These are phyloP conservation scores for Silvanus unidentatus DNA, from an alignment of 2,888 invertebrate genomes.

Conservation along the genomic window DNA sequence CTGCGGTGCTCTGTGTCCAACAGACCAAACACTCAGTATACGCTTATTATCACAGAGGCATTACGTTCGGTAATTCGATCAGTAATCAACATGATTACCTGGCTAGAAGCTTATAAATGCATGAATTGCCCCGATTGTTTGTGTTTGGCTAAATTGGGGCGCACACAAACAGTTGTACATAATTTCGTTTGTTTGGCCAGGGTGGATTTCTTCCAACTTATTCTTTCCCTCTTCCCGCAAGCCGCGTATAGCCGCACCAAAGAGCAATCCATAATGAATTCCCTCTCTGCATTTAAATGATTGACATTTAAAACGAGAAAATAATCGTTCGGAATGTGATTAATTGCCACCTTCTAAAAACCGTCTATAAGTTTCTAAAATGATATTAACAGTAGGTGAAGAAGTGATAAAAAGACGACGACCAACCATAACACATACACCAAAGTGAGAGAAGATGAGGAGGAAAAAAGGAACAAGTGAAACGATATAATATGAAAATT, in stretches of 20 bases:
- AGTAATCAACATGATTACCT: slow-evolving; percentile 36
- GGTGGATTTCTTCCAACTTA: too few species aligned
- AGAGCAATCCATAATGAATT: too few species aligned
- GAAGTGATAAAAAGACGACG: background rate
- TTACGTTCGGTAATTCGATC: slow-evolving; percentile 34
- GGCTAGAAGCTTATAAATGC: slow-evolving; percentile 30
- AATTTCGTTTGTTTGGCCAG: too few species aligned
- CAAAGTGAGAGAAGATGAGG: background rate
- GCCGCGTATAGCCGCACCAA: too few species aligned
- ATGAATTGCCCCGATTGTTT: slow-evolving; percentile 34
- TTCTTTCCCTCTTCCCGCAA: too few species aligned
- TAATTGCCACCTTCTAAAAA: slow-evolving; percentile 33
- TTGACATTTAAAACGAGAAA: slow-evolving; percentile 6
- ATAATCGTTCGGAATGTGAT: slow-evolving; percentile 20
- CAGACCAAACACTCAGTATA: slow-evolving; percentile 27
- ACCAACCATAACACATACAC: too few species aligned
- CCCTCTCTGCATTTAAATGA: too few species aligned
- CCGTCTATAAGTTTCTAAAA: slow-evolving; percentile 27
- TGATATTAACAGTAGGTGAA: slow-evolving; percentile 27
- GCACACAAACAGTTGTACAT: background rate
- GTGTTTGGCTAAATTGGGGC: slow-evolving; percentile 23
- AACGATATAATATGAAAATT: slow-evolving; percentile 38
- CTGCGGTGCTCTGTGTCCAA: slow-evolving; percentile 21
- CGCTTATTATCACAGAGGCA: slow-evolving; percentile 37
- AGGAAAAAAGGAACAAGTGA: slow-evolving; percentile 9